Conservation (phyloP, 2,113 vertebrate genomes). For the Pelvicachromis taeniatus region DNA sequence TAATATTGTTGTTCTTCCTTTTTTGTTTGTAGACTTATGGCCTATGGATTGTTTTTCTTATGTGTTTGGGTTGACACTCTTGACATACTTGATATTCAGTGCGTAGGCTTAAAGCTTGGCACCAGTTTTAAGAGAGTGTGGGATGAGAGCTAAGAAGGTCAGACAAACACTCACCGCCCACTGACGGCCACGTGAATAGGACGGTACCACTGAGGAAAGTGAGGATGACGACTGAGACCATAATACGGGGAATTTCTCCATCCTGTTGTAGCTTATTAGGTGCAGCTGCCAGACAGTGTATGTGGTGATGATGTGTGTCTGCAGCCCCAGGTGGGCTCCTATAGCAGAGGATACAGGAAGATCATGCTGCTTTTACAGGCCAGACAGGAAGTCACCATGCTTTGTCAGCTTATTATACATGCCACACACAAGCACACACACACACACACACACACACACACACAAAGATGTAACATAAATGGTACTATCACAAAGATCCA, state of each 20-base stretch:
- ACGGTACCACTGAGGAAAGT: neutral
- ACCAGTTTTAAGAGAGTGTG: neutral
- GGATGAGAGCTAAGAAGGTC: conserved; percentile 28
- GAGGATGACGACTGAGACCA: neutral
- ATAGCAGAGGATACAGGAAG: conserved; percentile 43
- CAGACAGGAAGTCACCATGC: conserved; percentile 53
- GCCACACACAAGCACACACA: neutral
- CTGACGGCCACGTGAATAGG: neutral
- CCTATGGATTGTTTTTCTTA: neutral
- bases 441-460: neutral
- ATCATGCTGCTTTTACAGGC: conserved; percentile 46
- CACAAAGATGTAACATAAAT: neutral
- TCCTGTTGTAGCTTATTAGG: neutral
- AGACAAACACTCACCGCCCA: conserved; percentile 13
- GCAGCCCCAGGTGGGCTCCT: conserved; percentile 43
- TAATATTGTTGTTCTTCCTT: neutral
- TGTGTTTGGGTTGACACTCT: neutral
- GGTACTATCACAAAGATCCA: neutral
- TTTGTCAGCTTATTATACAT: conserved; percentile 47
- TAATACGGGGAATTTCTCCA: neutral
- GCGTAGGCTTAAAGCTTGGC: neutral
- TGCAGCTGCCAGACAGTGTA: conserved; percentile 30
- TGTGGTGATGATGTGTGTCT: conserved; percentile 20
- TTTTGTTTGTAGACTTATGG: neutral
- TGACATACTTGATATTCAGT: neutral